These are phyloP conservation scores for Solenodon paradoxus DNA, from an alignment of 2,113 vertebrate genomes.

Conservation along the genomic window DNA sequence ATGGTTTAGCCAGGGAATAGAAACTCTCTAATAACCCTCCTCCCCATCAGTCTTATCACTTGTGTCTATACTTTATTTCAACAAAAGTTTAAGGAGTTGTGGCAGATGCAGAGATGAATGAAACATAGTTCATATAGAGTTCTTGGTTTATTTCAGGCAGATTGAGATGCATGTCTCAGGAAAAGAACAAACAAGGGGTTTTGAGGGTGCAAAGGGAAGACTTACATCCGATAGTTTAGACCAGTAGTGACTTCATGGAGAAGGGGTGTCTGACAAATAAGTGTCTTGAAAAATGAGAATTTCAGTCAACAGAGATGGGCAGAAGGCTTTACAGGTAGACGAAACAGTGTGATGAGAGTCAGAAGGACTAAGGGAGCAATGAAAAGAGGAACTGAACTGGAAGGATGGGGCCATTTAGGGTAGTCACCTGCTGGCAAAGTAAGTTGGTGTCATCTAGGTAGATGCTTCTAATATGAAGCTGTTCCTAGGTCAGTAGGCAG, in stretches of 20 bases:
- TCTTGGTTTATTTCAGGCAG: not conserved
- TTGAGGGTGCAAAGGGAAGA: not conserved
- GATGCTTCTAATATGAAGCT: not conserved
- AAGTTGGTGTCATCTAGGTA: not conserved
- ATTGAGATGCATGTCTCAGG: not conserved
- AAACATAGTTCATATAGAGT: not conserved
- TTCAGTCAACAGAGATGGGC: not conserved
- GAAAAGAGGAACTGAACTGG: not conserved
- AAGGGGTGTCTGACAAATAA: not conserved
- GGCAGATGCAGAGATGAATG: not conserved
- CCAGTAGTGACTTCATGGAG: not conserved
- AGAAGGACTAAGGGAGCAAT: not conserved
- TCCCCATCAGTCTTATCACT: not conserved
- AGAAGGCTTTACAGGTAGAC: not conserved
- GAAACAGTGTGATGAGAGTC: not conserved
- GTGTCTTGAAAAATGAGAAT: not conserved
- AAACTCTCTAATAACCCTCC: not conserved
- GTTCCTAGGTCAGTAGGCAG: not conserved
- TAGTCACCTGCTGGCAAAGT: not conserved
- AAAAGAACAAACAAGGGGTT: not conserved
- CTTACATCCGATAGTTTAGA: not conserved
- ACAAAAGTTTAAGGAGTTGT: not conserved
- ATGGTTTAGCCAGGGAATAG: not conserved
- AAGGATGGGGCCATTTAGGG: not conserved
- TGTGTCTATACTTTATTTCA: not conserved